Base-by-base conservation (phyloP, 2,888 invertebrate species). In the Craniophora ligustri region DNA sequence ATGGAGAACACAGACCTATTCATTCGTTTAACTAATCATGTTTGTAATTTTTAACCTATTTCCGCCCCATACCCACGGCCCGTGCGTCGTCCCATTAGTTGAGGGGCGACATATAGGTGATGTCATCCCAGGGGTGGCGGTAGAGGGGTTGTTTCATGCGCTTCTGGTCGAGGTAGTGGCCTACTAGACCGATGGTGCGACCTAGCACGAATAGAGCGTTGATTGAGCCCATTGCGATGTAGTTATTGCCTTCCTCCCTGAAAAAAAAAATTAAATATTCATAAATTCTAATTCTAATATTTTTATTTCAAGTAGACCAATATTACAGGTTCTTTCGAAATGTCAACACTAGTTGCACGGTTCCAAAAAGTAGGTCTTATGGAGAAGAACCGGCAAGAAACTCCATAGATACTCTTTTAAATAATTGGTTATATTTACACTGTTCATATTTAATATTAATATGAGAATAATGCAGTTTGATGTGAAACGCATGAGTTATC, bases 111-210 rank as follows among this genome's bases (percentile, higher is more conserved):
- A 94, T 93, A 67, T 94, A 94, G 23, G 94, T 93, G 92, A 99
- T 99, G 87, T 99, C 99, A 86, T 99, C 99, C 99, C 99, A 99
- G 0, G 99, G 99, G 92, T 99, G 99, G 75, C 99, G 96, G 93
- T 99, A 99, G 3, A 99, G 95, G 5, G 99, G 99, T 93, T 99
- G 99, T 85, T 99, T 99, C 92, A 99, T 95, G 68, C 99, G 95
- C 94, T 98, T 99, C 94, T 99, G 99, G 92, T 99, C 99, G 94
- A 99, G 96, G 88, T 97, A 99, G 86, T 99, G 99, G 11, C 99
- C 99, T 75, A 99, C 98, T 79, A 99, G 99, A 32, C 99, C 99
- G 93, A 99, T 98, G 82, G 98, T 99, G 67, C 99, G 96, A 6
- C 99, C 99, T 21, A 99, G 95, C 3, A 99, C 99, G 92, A 99